Conservation (phyloP, 2,888 invertebrate species). For the Drosophila lutescens region DNA sequence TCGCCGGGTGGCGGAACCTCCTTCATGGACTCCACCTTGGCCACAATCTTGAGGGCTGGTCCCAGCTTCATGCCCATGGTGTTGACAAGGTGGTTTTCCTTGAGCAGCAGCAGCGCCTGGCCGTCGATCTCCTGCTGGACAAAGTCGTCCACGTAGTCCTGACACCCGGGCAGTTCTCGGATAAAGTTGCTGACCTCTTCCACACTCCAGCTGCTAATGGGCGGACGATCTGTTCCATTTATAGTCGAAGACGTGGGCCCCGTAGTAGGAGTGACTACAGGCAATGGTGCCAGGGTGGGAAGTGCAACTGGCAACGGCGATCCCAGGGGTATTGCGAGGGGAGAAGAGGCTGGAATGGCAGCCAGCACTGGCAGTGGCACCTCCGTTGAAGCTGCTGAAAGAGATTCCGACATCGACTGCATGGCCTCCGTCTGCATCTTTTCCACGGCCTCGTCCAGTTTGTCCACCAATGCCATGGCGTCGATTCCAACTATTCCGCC, state of each 20-base stretch:
- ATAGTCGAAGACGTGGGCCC: background rate
- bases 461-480: slow-evolving; percentile 60
- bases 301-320: slow-evolving; percentile 3
- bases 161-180: slow-evolving; percentile 94
- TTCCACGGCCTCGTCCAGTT: slow-evolving; percentile 73
- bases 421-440: slow-evolving; percentile 69
- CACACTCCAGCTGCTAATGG: slow-evolving; percentile 87
- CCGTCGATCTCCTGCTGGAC: slow-evolving; percentile 98
- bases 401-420: slow-evolving; percentile 8
- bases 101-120: slow-evolving; percentile 94
- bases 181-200: slow-evolving; percentile 95
- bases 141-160: slow-evolving; percentile 97
- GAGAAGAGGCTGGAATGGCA: background rate
- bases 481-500: slow-evolving; percentile 57
- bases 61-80: slow-evolving; percentile 98
- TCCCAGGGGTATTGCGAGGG: background rate
- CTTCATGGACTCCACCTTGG: slow-evolving; percentile 92
- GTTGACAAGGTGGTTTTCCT: slow-evolving; percentile 96
- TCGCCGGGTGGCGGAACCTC: slow-evolving; percentile 68
- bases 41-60: slow-evolving; percentile 97
- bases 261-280: background rate
- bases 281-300: slow-evolving; percentile 7
- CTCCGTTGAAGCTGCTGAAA: slow-evolving; percentile 14
- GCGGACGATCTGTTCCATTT: slow-evolving; percentile 62
- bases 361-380: slow-evolving; percentile 6